Evolutionary conservation across 2,797 vertebrate species (phyloP), one percentile per base, ranked within the genome.

Genomic region (Otolemur crassicaudatus): DNA sequence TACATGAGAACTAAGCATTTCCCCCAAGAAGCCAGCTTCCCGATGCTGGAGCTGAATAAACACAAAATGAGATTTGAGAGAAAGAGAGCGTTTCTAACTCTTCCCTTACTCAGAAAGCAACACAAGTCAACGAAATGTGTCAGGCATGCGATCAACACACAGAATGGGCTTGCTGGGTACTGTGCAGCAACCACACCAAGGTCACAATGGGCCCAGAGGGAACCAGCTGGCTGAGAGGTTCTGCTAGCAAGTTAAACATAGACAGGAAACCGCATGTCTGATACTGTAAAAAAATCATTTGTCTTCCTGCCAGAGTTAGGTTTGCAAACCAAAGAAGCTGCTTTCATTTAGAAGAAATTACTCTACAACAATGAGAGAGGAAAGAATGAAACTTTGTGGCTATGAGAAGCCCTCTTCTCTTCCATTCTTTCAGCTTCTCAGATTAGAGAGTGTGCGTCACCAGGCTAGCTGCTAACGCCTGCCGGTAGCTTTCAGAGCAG

Each of bases 231-330:
- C 98, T 98, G 98, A 99, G 98, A 99, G 99, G 99, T 98, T 99
- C 99, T 99, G 98, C 99, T 99, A 98, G 94, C 98, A 98, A 99
- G 98, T 99, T 99, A 99, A 99, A 99, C 99, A 99, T 98, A 99
- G 99, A 99, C 99, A 99, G 99, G 99, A 99, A 99, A 99, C 99
- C 99, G 97, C 98, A 99, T 98, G 99, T 99, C 99, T 99, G 99
- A 99, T 99, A 99, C 98, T 98, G 99, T 98, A 98, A 98, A 90
- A 91, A 98, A 98, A 98, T 98, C 97, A 91, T 98, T 98, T 98
- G 98, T 98, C 98, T 99, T 98, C 98, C 98, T 98, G 98, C 98
- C 98, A 98, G 96, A 96, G 97, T 90, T 94, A 98, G 97, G 96
- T 98, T 97, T 98, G 96, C 97, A 98, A 98, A 97, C 98, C 97